Evolutionary conservation across 64 coral and sea anemone species (phyloP).

Genomic region (Hydrozoanthus tunicans): DNA sequence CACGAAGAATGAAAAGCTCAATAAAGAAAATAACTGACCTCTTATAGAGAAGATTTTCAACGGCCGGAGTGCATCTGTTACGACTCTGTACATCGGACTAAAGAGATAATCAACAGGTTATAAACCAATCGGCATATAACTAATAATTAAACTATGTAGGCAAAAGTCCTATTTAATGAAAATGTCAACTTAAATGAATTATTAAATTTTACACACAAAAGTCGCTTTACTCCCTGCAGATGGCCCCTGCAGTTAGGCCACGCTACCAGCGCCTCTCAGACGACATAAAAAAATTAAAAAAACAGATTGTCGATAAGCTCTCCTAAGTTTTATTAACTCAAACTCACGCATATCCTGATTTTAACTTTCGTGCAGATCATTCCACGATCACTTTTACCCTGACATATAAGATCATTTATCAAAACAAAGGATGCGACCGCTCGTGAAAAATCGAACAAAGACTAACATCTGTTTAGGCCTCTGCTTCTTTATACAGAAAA

Average conservation of each 20-base stretch:
- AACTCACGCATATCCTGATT: not conserved
- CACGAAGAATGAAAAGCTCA: not conserved
- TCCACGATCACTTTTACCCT: not conserved
- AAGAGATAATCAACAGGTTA: not conserved
- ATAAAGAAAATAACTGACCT: not conserved
- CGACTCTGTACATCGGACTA: not conserved
- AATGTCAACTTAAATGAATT: not conserved
- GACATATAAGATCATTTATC: not conserved
- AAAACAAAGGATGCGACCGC: conserved; percentile 23
- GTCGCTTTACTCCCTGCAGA: no score
- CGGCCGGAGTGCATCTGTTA: conserved; percentile 9
- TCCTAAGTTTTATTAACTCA: not conserved
- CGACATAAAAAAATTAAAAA: not conserved
- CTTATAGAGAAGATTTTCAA: conserved; percentile 54
- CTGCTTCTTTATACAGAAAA: not conserved
- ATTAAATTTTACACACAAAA: no score
- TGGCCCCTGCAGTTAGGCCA: no score
- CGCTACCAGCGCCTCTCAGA: no score
- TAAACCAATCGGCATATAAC: not conserved
- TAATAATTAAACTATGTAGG: not conserved
- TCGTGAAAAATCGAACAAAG: conserved; percentile 11
- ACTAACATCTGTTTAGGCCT: not conserved
- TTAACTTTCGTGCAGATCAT: not conserved
- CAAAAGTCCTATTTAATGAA: not conserved
- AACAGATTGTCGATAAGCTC: not conserved